These are phyloP conservation scores for Psephotus haematonotus DNA, from an alignment of 2,113 vertebrate species.

Conservation along the genomic window DNA sequence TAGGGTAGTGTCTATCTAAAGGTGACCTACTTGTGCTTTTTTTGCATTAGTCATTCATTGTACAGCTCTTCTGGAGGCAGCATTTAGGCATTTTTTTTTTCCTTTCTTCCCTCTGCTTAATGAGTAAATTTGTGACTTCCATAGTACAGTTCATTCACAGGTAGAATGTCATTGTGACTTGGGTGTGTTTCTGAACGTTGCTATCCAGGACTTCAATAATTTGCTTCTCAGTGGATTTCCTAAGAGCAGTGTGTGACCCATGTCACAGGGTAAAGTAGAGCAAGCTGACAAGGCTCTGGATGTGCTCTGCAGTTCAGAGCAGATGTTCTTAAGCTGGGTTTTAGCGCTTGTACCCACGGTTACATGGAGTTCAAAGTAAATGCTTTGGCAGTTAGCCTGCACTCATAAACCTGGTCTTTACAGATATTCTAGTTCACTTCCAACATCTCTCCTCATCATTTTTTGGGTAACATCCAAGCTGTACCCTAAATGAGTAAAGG, in stretches of 20 bases:
- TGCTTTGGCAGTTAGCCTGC: not conserved
- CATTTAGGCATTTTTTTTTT: not conserved
- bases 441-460: not conserved
- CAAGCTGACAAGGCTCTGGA: not conserved
- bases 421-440: not conserved
- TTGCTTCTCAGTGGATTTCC: not conserved
- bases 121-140: not conserved
- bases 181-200: not conserved
- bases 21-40: not conserved
- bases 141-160: not conserved
- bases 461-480: not conserved
- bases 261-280: not conserved
- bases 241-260: not conserved
- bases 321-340: not conserved
- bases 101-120: not conserved
- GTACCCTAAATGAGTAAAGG: not conserved
- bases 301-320: not conserved
- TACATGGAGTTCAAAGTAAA: conserved; percentile 4
- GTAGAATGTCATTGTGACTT: not conserved
- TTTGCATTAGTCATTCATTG: not conserved
- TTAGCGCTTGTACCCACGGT: not conserved
- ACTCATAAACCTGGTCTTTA: not conserved
- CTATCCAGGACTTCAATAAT: not conserved
- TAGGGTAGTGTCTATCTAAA: not conserved
- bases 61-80: not conserved